These are phyloP conservation scores for Odontomyia ornata DNA, from an alignment of 2,888 invertebrate species.

Conservation along the genomic window DNA sequence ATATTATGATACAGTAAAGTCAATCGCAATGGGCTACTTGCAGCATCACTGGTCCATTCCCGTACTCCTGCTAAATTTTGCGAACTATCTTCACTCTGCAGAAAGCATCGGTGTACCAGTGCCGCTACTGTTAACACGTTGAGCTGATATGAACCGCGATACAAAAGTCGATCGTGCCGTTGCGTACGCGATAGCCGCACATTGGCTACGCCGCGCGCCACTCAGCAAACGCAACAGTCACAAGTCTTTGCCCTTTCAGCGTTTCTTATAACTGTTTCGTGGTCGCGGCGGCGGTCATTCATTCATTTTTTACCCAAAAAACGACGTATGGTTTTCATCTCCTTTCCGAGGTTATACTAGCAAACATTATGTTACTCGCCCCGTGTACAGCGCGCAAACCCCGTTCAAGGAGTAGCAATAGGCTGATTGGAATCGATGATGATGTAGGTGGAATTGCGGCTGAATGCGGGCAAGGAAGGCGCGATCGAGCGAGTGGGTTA, in stretches of 20 bases:
- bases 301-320: slow-evolving; percentile 44
- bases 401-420: no score
- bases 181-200: slow-evolving; percentile 17
- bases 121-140: neutral
- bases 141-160: neutral
- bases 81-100: neutral
- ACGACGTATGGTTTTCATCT: slow-evolving; percentile 38
- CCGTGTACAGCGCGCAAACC: neutral
- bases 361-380: neutral
- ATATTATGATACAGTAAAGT: neutral
- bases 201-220: slow-evolving; percentile 41
- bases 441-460: no score
- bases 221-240: slow-evolving; percentile 14
- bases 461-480: neutral
- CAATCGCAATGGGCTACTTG: neutral
- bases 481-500: neutral
- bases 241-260: slow-evolving; percentile 44
- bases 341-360: slow-evolving; percentile 38
- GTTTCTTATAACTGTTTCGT: slow-evolving; percentile 37
- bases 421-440: no score
- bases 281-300: slow-evolving; percentile 20
- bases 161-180: neutral
- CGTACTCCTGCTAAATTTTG: neutral
- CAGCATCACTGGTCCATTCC: neutral
- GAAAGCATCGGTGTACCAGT: neutral